Evolutionary conservation across 1,140 invertebrate genomes (phyloP).

Genomic region (Leptestheria dahalacensis): DNA sequence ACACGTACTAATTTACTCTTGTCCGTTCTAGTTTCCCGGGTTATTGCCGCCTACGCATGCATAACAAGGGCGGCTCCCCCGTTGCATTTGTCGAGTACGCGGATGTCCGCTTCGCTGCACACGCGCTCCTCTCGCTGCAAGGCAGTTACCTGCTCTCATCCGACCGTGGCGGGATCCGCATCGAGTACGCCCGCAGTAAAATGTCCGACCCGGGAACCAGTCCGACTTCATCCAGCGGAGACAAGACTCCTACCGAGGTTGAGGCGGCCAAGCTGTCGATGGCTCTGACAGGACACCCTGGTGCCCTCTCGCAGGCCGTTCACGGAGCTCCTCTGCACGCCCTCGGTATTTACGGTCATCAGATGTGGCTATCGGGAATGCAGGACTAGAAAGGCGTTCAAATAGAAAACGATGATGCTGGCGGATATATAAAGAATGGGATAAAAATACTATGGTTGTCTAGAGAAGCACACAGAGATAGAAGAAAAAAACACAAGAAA

Average conservation of each 20-base stretch:
- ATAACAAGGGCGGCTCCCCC: slow-evolving; percentile 78
- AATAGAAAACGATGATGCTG: neutral
- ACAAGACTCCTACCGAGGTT: neutral
- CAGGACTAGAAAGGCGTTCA: neutral
- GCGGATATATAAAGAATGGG: neutral
- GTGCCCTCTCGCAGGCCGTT: slow-evolving; percentile 5
- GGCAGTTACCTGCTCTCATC: slow-evolving; percentile 87
- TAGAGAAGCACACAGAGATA: too few relatives aligned
- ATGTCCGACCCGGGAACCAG: slow-evolving; percentile 59
- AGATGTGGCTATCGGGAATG: slow-evolving; percentile 1
- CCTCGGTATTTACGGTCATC: slow-evolving; percentile 8
- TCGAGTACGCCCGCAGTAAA: slow-evolving; percentile 96
- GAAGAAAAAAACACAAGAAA: too few relatives aligned
- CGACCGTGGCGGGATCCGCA: slow-evolving; percentile 86
- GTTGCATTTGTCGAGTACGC: slow-evolving; percentile 95
- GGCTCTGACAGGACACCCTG: neutral
- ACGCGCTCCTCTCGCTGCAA: slow-evolving; percentile 80
- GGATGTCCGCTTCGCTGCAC: slow-evolving; percentile 72
- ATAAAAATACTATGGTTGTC: neutral
- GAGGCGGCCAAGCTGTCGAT: slow-evolving; percentile 3
- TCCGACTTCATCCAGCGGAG: neutral
- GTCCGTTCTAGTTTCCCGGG: slow-evolving; percentile 71
- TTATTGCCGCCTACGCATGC: slow-evolving; percentile 91
- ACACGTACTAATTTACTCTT: slow-evolving; percentile 6
- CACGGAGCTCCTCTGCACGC: slow-evolving; percentile 10